Evolutionary conservation across 2,113 vertebrate genomes (phyloP).

Genomic region (Mustela nigripes): DNA sequence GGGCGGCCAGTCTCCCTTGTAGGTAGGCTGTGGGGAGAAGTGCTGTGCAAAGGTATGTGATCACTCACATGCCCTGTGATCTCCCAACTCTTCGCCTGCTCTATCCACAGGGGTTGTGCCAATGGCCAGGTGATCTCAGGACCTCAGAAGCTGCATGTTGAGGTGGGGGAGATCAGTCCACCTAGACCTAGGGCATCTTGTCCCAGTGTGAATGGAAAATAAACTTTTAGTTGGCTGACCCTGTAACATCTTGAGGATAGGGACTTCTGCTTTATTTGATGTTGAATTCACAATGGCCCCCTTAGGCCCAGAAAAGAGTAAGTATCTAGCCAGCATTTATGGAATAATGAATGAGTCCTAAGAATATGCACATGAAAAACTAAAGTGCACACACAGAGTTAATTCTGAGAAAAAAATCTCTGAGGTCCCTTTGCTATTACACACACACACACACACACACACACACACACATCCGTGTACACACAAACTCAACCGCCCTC

Average conservation of each 20-base stretch:
- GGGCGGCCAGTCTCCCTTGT: background rate
- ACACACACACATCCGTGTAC: background rate
- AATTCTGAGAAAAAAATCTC: constrained; percentile 6
- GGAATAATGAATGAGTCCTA: background rate
- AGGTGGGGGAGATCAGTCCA: too few species aligned
- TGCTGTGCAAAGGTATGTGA: background rate
- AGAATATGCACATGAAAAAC: background rate
- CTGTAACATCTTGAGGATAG: background rate
- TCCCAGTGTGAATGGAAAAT: background rate
- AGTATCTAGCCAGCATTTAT: background rate
- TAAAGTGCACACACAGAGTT: background rate
- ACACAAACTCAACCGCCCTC: background rate
- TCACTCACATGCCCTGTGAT: too few species aligned
- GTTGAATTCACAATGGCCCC: background rate
- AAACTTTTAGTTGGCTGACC: background rate
- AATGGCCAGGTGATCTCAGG: background rate
- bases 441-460: background rate
- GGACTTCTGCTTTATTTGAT: background rate
- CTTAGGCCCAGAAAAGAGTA: background rate
- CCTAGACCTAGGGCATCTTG: background rate
- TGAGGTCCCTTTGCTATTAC: background rate
- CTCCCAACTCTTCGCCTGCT: too few species aligned
- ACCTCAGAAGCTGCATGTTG: background rate
- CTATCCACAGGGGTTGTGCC: background rate
- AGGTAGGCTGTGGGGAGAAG: background rate